Base-by-base conservation (phyloP, 2,888 invertebrate genomes). In the Coelopa pilipes region DNA sequence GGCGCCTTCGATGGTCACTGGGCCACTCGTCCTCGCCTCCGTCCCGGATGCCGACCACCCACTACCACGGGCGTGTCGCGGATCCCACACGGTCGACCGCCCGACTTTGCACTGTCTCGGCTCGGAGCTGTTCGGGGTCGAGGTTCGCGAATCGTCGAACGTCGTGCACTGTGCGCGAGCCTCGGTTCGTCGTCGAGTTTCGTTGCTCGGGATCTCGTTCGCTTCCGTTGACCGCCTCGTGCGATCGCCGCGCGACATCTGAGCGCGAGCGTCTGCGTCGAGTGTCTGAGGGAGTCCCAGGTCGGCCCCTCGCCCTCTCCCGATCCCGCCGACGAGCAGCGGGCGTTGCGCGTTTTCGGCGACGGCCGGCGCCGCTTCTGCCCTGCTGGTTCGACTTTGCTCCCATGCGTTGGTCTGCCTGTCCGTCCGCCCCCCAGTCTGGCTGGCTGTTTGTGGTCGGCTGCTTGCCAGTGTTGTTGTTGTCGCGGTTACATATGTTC, bases 181-280 rank as follows among this genome's bases (percentile, higher is more conserved):
- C 7, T 34, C 34, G 34, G 34, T 34, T 7, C 9, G 9, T 11
- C 67, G 70, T 15, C 53, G 34, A 53, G 2, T 53, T 21, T 24
- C 45, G 34, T 50, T 71, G 12, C 17, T 13, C 47, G 17, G 11
- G 1, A n/a, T n/a, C 47, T 67, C 19, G 19, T 59, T 57, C 45
- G 65, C 49, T 72, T 47, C 67, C 59, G 73, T 24, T 50, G 68
- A 55, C 73, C 69, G 73, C 34, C 65, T 45, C 57, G 47, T 47
- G 69, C 57, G 62, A 74, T 19, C 55, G 63, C 17, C 59, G 49
- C 24, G 45, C 57, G n/a, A 46, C 49, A 57, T 70, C 70, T 74
- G 74, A 55, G 11, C 62, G 53, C 55, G 71, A 46, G 19, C 49
- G 65, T 2, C 17, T 19, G 21, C 15, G n/a, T 13, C 17, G 17